These are phyloP conservation scores for Phaenicophaeus curvirostris DNA, from an alignment of 2,797 vertebrate species.

Conservation along the genomic window DNA sequence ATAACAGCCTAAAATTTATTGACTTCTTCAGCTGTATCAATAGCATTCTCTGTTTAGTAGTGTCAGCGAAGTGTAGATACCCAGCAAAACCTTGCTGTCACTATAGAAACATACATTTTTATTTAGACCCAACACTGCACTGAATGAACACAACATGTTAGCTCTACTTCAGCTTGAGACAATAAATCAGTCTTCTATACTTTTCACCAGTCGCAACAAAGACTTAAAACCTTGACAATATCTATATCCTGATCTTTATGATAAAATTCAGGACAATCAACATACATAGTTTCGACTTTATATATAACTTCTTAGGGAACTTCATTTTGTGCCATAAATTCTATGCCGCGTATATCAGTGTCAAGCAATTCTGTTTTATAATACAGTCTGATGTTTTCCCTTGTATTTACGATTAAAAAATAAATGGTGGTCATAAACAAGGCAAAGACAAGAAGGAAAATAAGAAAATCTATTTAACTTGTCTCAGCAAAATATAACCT, in stretches of 20 bases:
- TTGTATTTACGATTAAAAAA: slow-evolving; percentile 8
- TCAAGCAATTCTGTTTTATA: not conserved
- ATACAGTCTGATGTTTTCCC: not conserved
- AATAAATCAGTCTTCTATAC: not conserved
- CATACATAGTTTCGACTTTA: not conserved
- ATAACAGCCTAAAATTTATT: slow-evolving; percentile 20
- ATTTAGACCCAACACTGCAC: not conserved
- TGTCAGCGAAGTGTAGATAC: slow-evolving; percentile 22
- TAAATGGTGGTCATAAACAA: not conserved
- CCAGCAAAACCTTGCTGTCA: not conserved
- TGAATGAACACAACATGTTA: not conserved
- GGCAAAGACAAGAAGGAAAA: not conserved
- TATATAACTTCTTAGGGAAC: not conserved
- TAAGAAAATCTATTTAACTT: not conserved
- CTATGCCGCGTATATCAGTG: not conserved
- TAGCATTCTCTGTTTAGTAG: not conserved
- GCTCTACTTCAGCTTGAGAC: not conserved
- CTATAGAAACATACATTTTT: not conserved
- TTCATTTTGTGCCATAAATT: not conserved
- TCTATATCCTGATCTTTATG: not conserved
- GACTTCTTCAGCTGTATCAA: not conserved
- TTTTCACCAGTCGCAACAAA: not conserved
- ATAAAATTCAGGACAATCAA: not conserved
- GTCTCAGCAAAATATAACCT: not conserved
- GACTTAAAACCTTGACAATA: not conserved